These are phyloP conservation scores for Anolis carolinensis DNA, from an alignment of 2,113 vertebrate species.

Conservation along the genomic window DNA sequence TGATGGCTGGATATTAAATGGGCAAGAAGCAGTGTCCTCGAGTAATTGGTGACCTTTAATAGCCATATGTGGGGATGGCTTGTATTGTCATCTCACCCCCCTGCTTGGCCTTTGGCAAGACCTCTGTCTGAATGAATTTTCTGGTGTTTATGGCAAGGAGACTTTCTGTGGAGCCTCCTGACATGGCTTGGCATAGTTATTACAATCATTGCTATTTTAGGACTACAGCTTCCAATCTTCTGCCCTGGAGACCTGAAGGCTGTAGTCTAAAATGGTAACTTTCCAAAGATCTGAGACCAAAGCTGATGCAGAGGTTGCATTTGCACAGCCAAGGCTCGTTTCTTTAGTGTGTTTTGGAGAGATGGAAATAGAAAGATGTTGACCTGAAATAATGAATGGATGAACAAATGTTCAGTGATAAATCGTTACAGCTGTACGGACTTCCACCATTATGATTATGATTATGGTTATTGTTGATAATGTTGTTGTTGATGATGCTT, in stretches of 20 bases:
- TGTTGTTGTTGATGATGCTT: no score
- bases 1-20: conserved; percentile 51
- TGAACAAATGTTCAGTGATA: no score
- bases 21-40: conserved; percentile 62
- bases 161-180: conserved; percentile 15
- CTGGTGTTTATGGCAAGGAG: conserved; percentile 48
- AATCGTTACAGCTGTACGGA: not conserved
- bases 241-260: no score
- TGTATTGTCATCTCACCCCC: conserved; percentile 43
- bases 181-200: no score
- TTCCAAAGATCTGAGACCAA: no score
- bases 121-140: conserved; percentile 28
- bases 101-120: conserved; percentile 29
- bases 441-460: no score
- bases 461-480: no score
- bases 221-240: no score
- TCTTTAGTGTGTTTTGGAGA: not conserved
- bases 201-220: no score
- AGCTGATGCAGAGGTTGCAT: not conserved
- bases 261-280: no score
- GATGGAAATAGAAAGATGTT: no score
- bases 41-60: conserved; percentile 69
- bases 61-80: conserved; percentile 55
- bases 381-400: no score
- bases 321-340: not conserved